Evolutionary conservation across 2,888 invertebrate genomes (phyloP).

Genomic region (Andrena trimmerana): DNA sequence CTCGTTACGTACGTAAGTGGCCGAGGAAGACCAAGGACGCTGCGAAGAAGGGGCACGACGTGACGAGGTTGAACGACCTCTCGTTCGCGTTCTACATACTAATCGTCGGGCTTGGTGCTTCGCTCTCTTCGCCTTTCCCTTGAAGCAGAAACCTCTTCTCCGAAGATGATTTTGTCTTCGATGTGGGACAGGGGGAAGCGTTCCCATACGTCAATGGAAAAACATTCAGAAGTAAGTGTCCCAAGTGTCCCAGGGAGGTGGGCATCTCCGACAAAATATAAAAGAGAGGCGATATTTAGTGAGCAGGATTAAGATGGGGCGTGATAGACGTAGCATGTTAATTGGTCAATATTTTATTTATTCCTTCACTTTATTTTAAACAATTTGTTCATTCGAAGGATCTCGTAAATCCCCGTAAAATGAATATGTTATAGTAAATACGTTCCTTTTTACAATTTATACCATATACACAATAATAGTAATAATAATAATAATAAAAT

Average conservation of each 20-base stretch:
- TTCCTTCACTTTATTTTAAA: constrained; percentile 81
- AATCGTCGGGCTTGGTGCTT: constrained; percentile 1
- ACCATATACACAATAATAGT: constrained; percentile 80
- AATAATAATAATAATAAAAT: constrained; percentile 65
- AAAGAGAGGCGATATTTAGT: background rate
- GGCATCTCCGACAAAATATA: too few species aligned
- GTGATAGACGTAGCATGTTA: constrained; percentile 41
- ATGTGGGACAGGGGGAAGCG: too few species aligned
- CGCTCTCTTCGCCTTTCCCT: constrained; percentile 16
- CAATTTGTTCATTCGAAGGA: constrained; percentile 80
- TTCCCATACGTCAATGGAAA: too few species aligned
- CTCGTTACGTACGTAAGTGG: constrained; percentile 23
- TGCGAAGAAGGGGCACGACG: constrained; percentile 3
- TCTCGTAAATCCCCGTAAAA: constrained; percentile 75
- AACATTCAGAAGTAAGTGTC: background rate
- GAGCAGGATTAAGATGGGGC: background rate
- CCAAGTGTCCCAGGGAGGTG: too few species aligned
- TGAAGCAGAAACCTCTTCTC: background rate
- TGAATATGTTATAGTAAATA: constrained; percentile 82
- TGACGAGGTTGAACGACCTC: constrained; percentile 10
- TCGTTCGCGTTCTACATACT: constrained; percentile 30
- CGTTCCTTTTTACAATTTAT: constrained; percentile 81
- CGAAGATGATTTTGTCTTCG: too few species aligned
- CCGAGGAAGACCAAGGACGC: background rate
- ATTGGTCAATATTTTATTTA: constrained; percentile 80